Evolutionary conservation across 2,113 vertebrate genomes (phyloP).

Genomic region (Etia nguti): DNA sequence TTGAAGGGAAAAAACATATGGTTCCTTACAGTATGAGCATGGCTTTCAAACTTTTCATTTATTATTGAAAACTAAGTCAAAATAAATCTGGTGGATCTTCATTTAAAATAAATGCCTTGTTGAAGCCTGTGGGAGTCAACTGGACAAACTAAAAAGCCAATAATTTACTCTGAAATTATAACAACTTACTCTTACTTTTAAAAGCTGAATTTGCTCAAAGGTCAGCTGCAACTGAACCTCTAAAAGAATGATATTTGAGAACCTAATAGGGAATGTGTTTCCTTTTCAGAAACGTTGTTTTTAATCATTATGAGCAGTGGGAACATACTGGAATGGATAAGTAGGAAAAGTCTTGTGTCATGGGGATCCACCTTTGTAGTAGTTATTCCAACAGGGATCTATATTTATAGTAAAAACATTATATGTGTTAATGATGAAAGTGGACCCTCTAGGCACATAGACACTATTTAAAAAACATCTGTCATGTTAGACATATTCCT

Average conservation of each 20-base stretch:
- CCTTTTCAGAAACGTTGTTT: neutral
- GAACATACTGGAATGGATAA: neutral
- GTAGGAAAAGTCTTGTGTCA: neutral
- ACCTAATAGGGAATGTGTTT: neutral
- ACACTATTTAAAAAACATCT: neutral
- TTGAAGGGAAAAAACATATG: neutral
- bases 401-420: neutral
- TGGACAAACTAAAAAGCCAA: neutral
- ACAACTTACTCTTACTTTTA: neutral
- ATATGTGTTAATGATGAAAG: conserved; percentile 45
- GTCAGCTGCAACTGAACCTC: neutral
- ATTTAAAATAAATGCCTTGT: neutral
- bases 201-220: neutral
- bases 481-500: conserved; percentile 26
- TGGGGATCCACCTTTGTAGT: neutral
- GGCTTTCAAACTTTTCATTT: neutral
- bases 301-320: neutral
- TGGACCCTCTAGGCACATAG: conserved; percentile 17
- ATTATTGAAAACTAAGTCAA: neutral
- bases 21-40: neutral
- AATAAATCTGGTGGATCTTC: neutral
- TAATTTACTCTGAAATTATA: neutral
- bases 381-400: neutral
- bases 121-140: neutral
- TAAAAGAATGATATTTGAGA: neutral